Percentiles rank a stretch among this genome's conserved stretches.
phyloP scores from a whole-genome alignment of 2,797 vertebrate genomes.

The Gallinago stenura region DNA sequence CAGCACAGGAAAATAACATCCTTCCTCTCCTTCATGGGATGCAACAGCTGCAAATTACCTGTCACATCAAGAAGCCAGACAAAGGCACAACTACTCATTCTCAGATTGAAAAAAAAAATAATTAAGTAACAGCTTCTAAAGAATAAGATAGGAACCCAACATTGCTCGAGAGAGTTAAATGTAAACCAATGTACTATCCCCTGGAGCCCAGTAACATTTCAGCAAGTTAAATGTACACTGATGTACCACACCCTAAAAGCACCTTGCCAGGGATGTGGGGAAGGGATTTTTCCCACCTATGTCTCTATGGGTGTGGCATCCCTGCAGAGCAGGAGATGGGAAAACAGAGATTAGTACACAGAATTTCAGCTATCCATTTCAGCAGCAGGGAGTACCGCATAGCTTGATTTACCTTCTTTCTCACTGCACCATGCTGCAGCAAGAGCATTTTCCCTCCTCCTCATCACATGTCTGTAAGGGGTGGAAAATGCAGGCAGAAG shows the following conservation, averaged over 20 bases:
- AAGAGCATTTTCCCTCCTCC: constrained; percentile 3
- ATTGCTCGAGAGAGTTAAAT: background rate
- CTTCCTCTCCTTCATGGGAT: constrained; percentile 1
- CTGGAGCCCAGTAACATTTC: background rate
- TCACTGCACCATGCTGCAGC: constrained; percentile 15
- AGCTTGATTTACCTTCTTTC: constrained; percentile 53
- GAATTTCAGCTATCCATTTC: constrained; percentile 31
- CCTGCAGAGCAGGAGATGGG: background rate
- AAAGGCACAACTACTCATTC: background rate
- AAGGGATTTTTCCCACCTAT: background rate
- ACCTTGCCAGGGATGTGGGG: background rate
- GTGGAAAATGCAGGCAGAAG: background rate
- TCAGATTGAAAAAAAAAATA: background rate
- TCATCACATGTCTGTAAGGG: background rate
- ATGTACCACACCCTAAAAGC: background rate
- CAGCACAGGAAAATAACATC: constrained; percentile 24
- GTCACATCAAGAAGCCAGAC: constrained; percentile 14
- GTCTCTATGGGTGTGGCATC: background rate
- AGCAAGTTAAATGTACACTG: background rate
- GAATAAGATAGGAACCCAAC: background rate
- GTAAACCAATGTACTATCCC: background rate
- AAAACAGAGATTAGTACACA: background rate
- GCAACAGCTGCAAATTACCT: constrained; percentile 14
- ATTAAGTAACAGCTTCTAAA: background rate
- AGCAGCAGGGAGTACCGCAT: constrained; percentile 31